A percentile compares a stretch with the other conserved stretches of the same genome.
phyloP scores from a whole-genome alignment of 2,113 vertebrate genomes.

The Esox niger region DNA sequence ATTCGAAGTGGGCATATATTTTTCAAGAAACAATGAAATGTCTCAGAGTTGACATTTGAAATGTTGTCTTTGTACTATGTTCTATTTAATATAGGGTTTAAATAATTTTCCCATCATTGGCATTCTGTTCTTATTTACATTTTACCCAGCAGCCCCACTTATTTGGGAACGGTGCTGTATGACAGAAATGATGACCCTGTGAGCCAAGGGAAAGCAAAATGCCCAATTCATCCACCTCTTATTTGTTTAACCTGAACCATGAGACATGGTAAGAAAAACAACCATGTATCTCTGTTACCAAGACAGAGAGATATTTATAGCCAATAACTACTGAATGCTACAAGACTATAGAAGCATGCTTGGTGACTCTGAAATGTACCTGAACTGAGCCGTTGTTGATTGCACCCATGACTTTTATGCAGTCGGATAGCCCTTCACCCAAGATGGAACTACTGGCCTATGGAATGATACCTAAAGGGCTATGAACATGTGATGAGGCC shows the following conservation, averaged over 20 bases:
- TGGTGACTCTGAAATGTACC: constrained; percentile 20
- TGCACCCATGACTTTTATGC: constrained; percentile 11
- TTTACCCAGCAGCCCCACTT: too few relatives aligned
- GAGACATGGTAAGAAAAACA: constrained; percentile 13
- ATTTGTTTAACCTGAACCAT: constrained; percentile 12
- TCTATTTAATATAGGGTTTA: too few relatives aligned
- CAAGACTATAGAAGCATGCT: constrained; percentile 17
- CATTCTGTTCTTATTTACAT: too few relatives aligned
- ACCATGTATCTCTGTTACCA: constrained; percentile 34
- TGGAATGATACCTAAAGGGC: neutral
- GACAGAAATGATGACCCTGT: too few relatives aligned
- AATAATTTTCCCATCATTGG: too few relatives aligned
- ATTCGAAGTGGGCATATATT: too few relatives aligned
- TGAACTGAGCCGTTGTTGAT: constrained; percentile 18
- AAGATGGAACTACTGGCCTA: neutral
- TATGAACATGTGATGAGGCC: too few relatives aligned
- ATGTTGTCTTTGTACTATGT: too few relatives aligned
- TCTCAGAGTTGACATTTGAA: too few relatives aligned
- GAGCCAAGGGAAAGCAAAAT: neutral
- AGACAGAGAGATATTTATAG: constrained; percentile 58
- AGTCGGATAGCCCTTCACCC: neutral
- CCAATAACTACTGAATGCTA: constrained; percentile 25
- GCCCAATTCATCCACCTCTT: constrained; percentile 34
- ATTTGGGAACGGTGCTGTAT: too few relatives aligned
- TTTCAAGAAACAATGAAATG: too few relatives aligned